Evolutionary conservation across 92 coral and sea anemone genomes (phyloP).

Genomic region (Palythoa heliodiscus): DNA sequence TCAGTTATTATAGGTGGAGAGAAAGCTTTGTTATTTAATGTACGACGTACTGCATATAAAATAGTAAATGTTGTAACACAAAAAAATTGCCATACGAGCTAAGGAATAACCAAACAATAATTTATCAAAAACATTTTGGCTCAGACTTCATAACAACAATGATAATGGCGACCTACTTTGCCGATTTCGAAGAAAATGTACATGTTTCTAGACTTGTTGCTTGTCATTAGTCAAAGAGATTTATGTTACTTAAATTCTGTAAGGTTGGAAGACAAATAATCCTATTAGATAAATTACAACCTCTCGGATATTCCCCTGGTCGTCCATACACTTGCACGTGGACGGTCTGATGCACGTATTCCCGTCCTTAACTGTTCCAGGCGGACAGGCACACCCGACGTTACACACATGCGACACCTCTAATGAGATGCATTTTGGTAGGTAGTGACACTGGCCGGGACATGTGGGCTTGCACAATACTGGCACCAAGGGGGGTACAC

Average conservation of each 20-base stretch:
- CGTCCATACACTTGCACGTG: constrained; percentile 55
- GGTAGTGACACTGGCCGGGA: constrained; percentile 57
- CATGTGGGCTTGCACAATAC: constrained; percentile 52
- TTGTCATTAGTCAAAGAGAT: too few species aligned
- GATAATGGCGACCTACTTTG: too few species aligned
- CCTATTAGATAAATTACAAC: not conserved
- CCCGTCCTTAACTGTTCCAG: constrained; percentile 63
- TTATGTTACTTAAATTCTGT: too few species aligned
- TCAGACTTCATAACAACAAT: not conserved
- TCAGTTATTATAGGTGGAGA: too few species aligned
- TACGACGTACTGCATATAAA: too few species aligned
- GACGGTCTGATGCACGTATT: constrained; percentile 55
- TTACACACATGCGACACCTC: constrained; percentile 42
- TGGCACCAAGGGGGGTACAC: constrained; percentile 57
- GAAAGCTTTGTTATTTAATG: too few species aligned
- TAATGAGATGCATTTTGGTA: constrained; percentile 40
- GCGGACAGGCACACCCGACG: constrained; percentile 60
- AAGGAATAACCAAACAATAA: too few species aligned
- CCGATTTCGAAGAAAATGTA: not conserved
- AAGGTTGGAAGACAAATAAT: too few species aligned
- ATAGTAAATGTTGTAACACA: too few species aligned
- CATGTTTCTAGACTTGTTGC: not conserved
- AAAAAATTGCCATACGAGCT: too few species aligned
- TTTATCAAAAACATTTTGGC: too few species aligned
- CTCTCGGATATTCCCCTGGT: constrained; percentile 53